phyloP scores from a whole-genome alignment of 37 sponge, comb jelly and placozoan genomes.

The Mnemiopsis leidyi region DNA sequence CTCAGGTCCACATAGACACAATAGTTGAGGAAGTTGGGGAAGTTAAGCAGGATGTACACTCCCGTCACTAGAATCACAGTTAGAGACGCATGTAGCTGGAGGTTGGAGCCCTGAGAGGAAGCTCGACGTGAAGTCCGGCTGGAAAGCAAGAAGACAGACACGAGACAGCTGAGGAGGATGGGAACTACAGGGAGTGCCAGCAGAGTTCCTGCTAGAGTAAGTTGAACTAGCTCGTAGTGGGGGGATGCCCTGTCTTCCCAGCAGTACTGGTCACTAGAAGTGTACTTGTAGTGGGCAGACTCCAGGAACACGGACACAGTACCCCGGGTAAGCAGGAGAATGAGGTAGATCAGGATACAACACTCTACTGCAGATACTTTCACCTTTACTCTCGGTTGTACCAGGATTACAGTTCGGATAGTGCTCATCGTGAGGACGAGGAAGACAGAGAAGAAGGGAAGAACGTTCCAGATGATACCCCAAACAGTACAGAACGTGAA shows the following conservation, averaged over 20 bases:
- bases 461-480: slow-evolving; percentile 62
- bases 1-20: slow-evolving; percentile 3
- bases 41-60: slow-evolving; percentile 28
- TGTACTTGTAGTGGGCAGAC: background rate
- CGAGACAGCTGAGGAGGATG: slow-evolving; percentile 1
- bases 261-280: slow-evolving; percentile 52
- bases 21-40: slow-evolving; percentile 43
- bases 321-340: background rate
- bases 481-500: background rate
- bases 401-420: slow-evolving; percentile 13
- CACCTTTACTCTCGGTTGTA: background rate
- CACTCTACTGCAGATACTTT: background rate
- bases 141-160: slow-evolving; percentile 23
- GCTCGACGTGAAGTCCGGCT: background rate
- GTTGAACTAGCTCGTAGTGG: background rate
- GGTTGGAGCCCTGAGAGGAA: background rate
- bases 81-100: slow-evolving; percentile 10
- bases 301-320: background rate
- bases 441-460: slow-evolving; percentile 62
- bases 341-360: background rate
- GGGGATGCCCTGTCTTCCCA: slow-evolving; percentile 12
- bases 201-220: background rate
- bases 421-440: slow-evolving; percentile 44
- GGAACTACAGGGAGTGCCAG: slow-evolving; percentile 56
- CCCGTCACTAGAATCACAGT: slow-evolving; percentile 23